Evolutionary conservation across 2,797 vertebrate species (phyloP), one percentile per base, ranked within the genome.

Genomic region (Pseudochirops corinnae): DNA sequence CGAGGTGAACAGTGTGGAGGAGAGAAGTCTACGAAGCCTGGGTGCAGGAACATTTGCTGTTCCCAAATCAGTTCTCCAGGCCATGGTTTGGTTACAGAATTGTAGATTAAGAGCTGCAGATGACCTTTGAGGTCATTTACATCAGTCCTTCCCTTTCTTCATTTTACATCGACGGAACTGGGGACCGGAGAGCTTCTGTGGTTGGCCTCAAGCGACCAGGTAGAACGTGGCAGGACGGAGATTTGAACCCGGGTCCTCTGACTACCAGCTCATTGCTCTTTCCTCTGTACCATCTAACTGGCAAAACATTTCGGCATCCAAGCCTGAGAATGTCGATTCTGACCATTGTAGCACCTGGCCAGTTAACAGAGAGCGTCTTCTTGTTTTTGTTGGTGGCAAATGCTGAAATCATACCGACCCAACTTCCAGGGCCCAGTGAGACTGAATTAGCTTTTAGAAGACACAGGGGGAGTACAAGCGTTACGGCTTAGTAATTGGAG

Each of bases 361-460:
- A 3, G 31, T 90, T 0, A n/a, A 28, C 50, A 46, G 91, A 93
- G 24, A 2, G 9, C 28, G 28, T 28, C 26, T 28, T 10, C 4
- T 39, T 74, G 6, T 82, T 6, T 31, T 33, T 14, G 26, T 33
- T 5, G 4, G 60, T 62, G 1, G 46, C 56, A 2, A 58, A 46
- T 90, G 26, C 18, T 57, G 13, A 29, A 46, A n/a, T 56, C 74
- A 74, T 24, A 87, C n/a, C 67, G 90, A 93, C 92, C 56, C 94
- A 91, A 91, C 58, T 93, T 92, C 57, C 4, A 56, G 2, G 92
- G 50, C 52, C 58, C 92, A 92, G 52, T 53, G 90, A 57, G 53
- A 31, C 46, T 58, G 90, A 96, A 55, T 96, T 94, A 74, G 39
- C 93, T 96, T 95, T 95, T 93, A 96, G 56, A 96, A 11, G 92